These are phyloP conservation scores for Apostichopus californicus DNA, from an alignment of 35 echinoderm and acorn worm genomes.

Conservation along the genomic window DNA sequence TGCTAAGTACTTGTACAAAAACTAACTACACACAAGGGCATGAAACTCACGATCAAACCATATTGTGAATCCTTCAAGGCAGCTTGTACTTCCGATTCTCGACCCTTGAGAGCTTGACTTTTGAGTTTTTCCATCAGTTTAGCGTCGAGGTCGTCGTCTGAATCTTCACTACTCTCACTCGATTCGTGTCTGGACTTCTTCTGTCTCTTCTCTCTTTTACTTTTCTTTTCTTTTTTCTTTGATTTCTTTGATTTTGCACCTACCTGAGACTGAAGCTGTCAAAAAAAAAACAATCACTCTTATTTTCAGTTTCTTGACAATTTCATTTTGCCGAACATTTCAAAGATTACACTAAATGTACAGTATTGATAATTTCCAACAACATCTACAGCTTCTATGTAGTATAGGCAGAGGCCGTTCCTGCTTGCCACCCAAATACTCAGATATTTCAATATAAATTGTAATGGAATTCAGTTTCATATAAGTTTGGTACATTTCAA, in stretches of 20 bases:
- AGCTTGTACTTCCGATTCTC: conserved; percentile 8
- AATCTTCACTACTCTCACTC: conserved; percentile 51
- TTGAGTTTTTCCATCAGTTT: conserved; percentile 55
- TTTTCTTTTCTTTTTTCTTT: conserved; percentile 67
- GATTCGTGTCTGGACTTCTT: conserved; percentile 61
- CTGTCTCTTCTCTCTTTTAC: conserved; percentile 64
- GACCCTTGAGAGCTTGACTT: conserved; percentile 24
- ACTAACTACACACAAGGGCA: not conserved
- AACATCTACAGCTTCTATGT: too few species aligned
- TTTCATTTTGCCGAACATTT: too few species aligned
- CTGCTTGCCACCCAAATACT: too few species aligned
- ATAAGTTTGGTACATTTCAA: too few species aligned
- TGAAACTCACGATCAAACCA: conserved; percentile 52
- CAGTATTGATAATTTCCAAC: too few species aligned
- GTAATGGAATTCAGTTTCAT: too few species aligned
- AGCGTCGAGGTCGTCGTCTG: conserved; percentile 15
- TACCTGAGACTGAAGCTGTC: conserved; percentile 74
- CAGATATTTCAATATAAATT: too few species aligned
- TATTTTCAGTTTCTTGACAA: too few species aligned
- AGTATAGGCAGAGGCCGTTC: too few species aligned
- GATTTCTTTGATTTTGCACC: conserved; percentile 64
- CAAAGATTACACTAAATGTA: too few species aligned
- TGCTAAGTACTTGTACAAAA: too few species aligned
- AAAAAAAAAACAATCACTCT: not conserved
- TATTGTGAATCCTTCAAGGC: conserved; percentile 34